These are phyloP conservation scores for Loriculus beryllinus DNA, from an alignment of 2,797 vertebrate species.

Conservation along the genomic window DNA sequence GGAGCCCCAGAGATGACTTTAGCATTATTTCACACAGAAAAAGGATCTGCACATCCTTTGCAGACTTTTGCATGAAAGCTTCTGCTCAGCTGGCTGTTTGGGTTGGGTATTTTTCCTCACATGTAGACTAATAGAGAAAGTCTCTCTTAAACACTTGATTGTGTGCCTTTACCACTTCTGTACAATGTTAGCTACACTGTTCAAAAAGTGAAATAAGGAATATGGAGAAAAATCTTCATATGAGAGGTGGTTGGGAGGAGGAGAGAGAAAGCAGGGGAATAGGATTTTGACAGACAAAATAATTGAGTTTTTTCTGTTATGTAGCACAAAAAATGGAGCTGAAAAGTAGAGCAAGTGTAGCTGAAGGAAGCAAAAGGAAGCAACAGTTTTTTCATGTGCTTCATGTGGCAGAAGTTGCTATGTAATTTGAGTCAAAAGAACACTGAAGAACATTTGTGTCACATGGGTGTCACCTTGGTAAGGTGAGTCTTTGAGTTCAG, in stretches of 20 bases:
- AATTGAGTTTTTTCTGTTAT: background rate
- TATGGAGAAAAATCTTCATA: background rate
- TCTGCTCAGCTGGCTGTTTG: background rate
- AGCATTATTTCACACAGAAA: background rate
- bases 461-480: background rate
- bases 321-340: background rate
- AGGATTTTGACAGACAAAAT: background rate
- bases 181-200: background rate
- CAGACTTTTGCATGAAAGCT: background rate
- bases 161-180: background rate
- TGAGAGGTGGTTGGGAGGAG: background rate
- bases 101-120: background rate
- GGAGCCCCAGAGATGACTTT: background rate
- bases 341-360: background rate
- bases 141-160: background rate
- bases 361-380: background rate
- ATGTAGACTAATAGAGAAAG: background rate
- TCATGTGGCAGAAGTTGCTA: background rate
- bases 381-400: background rate
- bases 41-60: background rate
- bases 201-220: background rate
- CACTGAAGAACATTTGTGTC: background rate
- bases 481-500: background rate
- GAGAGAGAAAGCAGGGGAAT: background rate
- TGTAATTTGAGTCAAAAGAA: background rate